Evolutionary conservation across 64 coral and sea anemone genomes (phyloP).

Genomic region (Catalaphyllia jardinei): DNA sequence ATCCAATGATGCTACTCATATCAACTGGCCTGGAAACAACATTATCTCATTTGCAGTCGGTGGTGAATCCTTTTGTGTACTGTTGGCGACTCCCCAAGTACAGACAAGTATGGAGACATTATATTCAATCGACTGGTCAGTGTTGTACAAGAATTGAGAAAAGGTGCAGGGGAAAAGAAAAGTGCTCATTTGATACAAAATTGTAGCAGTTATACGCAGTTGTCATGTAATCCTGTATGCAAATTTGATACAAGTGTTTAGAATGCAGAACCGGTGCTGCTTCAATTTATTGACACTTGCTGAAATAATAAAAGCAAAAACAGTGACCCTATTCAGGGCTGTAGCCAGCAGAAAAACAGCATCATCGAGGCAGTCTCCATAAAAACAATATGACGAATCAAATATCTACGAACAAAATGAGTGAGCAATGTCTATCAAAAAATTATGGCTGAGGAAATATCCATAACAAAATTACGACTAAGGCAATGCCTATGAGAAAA

Average conservation of each 20-base stretch:
- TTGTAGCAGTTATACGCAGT: background rate
- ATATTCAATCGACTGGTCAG: background rate
- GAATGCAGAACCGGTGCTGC: background rate
- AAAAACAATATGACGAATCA: too few relatives aligned
- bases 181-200: background rate
- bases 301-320: background rate
- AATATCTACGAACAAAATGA: too few relatives aligned
- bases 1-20: background rate
- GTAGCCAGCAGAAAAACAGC: too few relatives aligned
- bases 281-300: background rate
- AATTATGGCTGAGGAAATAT: too few relatives aligned
- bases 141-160: background rate
- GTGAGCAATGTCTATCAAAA: too few relatives aligned
- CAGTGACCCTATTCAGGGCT: background rate
- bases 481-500: too few relatives aligned
- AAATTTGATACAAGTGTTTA: background rate
- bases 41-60: background rate
- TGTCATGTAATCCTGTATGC: too few relatives aligned
- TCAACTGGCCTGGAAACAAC: background rate
- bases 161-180: background rate
- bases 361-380: too few relatives aligned
- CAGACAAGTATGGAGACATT: background rate
- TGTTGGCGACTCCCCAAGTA: conserved; percentile 13
- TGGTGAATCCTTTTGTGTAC: background rate
- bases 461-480: too few relatives aligned